Evolutionary conservation across 2,888 invertebrate genomes (phyloP).

Genomic region (Exephanes ischioxanthus): DNA sequence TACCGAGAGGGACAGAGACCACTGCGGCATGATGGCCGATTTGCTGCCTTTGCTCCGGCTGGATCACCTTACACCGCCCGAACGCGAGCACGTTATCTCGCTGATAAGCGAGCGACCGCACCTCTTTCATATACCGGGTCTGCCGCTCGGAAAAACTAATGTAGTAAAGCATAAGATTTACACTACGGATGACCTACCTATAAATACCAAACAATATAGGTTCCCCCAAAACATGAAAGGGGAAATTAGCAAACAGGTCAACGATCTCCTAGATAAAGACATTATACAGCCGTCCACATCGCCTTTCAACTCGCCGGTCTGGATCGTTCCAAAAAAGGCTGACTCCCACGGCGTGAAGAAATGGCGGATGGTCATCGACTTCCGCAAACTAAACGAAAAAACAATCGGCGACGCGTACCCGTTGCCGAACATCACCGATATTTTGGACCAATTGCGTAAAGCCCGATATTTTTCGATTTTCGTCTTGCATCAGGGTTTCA

Average conservation of each 20-base stretch:
- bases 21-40: not conserved
- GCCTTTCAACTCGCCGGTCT: too few species aligned
- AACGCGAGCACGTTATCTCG: not conserved
- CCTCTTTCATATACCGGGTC: not conserved
- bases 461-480: too few species aligned
- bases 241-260: conserved; percentile 12
- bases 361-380: too few species aligned
- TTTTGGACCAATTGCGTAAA: too few species aligned
- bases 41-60: not conserved
- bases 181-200: conserved; percentile 29
- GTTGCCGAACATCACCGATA: too few species aligned
- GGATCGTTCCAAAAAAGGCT: too few species aligned
- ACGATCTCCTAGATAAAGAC: too few species aligned
- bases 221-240: conserved; percentile 18
- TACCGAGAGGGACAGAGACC: not conserved
- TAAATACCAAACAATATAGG: conserved; percentile 34
- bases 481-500: too few species aligned
- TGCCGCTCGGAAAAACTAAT: conserved; percentile 13
- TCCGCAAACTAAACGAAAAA: too few species aligned
- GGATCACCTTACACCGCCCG: not conserved
- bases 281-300: too few species aligned
- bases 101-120: not conserved
- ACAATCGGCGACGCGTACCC: too few species aligned
- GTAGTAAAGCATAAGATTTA: not conserved
- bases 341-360: too few species aligned